Percentiles rank a stretch among this genome's conserved stretches.
Evolutionary conservation across 2,113 vertebrate species (phyloP).

Genomic region (Hypanus sabinus): DNA sequence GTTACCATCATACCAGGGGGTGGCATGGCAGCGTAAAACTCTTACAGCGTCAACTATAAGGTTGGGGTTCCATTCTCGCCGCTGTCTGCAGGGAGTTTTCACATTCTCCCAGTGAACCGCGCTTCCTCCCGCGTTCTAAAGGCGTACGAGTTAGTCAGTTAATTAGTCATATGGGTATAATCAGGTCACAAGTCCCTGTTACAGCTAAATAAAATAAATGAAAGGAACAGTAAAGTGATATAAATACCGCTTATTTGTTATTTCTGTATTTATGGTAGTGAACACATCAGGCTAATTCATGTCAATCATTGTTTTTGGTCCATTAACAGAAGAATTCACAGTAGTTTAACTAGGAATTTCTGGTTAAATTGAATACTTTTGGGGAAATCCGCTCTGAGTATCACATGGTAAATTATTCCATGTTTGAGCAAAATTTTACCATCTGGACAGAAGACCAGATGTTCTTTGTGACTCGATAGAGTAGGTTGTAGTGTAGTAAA

Average conservation of each 20-base stretch:
- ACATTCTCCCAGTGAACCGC: too few relatives aligned
- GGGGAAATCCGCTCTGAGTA: not conserved
- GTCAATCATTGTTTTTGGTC: not conserved
- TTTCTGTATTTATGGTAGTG: not conserved
- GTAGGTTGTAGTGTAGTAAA: not conserved
- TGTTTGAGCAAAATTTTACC: not conserved
- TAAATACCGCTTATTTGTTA: not conserved
- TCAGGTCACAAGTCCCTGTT: too few relatives aligned
- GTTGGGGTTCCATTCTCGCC: too few relatives aligned
- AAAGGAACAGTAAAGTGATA: too few relatives aligned
- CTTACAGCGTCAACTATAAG: too few relatives aligned
- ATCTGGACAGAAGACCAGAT: not conserved
- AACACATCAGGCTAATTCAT: not conserved
- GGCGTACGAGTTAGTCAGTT: too few relatives aligned
- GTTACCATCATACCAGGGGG: too few relatives aligned
- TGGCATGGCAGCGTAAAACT: too few relatives aligned
- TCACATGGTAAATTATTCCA: not conserved
- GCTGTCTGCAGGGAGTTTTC: too few relatives aligned
- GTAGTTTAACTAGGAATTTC: not conserved
- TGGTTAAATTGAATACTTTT: not conserved
- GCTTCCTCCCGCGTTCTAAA: too few relatives aligned
- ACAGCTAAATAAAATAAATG: too few relatives aligned
- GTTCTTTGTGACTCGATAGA: not conserved
- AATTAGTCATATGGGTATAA: too few relatives aligned
- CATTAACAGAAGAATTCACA: not conserved